These are phyloP conservation scores for Leptinotarsa rubiginosa DNA, from an alignment of 2,888 invertebrate species.

Conservation along the genomic window DNA sequence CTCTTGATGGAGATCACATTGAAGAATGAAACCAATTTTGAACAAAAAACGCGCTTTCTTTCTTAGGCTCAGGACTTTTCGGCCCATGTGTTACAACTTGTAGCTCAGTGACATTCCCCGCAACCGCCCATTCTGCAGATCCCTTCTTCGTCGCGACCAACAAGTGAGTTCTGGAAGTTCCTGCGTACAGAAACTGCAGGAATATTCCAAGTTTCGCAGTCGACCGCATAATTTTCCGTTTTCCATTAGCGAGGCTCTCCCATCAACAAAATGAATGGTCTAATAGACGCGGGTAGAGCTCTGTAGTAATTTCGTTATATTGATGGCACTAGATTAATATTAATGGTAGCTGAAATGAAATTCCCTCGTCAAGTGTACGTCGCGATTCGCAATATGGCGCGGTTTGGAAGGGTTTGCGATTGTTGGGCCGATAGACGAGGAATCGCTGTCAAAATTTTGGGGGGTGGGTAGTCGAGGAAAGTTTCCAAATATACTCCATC, in stretches of 20 bases:
- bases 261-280: constrained; percentile 18
- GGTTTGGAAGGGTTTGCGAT: constrained; percentile 31
- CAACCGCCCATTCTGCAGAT: background rate
- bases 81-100: no score
- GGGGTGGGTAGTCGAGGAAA: background rate
- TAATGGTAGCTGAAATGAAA: constrained; percentile 65
- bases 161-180: background rate
- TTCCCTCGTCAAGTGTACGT: constrained; percentile 50
- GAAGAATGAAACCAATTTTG: no score
- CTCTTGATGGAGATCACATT: no score
- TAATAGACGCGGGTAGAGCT: constrained; percentile 9
- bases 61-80: no score
- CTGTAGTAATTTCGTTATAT: constrained; percentile 63
- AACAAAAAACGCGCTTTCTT: no score
- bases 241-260: background rate
- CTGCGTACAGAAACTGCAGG: background rate
- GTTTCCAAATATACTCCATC: no score
- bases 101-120: background rate
- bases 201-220: constrained; percentile 6
- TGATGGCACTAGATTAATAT: constrained; percentile 66
- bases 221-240: constrained; percentile 12
- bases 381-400: constrained; percentile 55
- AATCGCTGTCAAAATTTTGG: background rate
- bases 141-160: background rate
- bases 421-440: background rate